Base-by-base conservation (phyloP, 2,888 invertebrate genomes). In the Drosophila imparisetae region DNA sequence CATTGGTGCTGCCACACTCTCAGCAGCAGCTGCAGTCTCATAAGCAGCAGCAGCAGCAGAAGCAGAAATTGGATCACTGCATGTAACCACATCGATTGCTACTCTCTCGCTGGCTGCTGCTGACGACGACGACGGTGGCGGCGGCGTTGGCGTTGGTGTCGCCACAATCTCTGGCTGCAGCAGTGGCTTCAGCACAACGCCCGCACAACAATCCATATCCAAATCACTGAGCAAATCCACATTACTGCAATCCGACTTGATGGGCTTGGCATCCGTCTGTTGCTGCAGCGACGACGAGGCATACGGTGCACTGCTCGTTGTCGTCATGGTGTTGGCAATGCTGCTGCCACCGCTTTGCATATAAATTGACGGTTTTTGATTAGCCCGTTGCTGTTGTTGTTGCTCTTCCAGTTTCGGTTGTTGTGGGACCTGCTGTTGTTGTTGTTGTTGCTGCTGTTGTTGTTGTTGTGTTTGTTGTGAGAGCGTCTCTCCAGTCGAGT, bases 181-280 rank as follows among this genome's bases (percentile, higher is more conserved):
- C 24, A 90, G 68, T 0, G 90, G 85, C 29, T 91, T 83, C 10
- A 91, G 83, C 21, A 91, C 81, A 13, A 78, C 75, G 0, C 71
- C 87, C 0, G 95, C 94, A 80, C 96, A 96, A 80, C 96, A 96
- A 91, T 97, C 97, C 53, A 97, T 95, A 91, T 97, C 97, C 54
- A 97, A 94, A 57, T 96, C 97, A 0, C 96, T 95, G 10, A 97
- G 92, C 38, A 97, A 93, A 93, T 97, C 97, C 57, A 96, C 94
- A 63, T 95, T 95, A 38, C 69, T 73, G 8, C 50, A n/a, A 1
- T 52, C 57, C 2, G 65, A 42, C 7, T 66, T 64, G 6, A 54
- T 10, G 5, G 71, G 21, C 24, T 76, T 74, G 6, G 62, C 59
- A 13, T 65, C 60, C 2, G 63, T 32, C n/a, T 38, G 55, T 27